Percentiles rank a stretch among this genome's conserved stretches.
These are phyloP conservation scores for Abrostola tripartita DNA, from an alignment of 2,888 invertebrate species.

Conservation along the genomic window DNA sequence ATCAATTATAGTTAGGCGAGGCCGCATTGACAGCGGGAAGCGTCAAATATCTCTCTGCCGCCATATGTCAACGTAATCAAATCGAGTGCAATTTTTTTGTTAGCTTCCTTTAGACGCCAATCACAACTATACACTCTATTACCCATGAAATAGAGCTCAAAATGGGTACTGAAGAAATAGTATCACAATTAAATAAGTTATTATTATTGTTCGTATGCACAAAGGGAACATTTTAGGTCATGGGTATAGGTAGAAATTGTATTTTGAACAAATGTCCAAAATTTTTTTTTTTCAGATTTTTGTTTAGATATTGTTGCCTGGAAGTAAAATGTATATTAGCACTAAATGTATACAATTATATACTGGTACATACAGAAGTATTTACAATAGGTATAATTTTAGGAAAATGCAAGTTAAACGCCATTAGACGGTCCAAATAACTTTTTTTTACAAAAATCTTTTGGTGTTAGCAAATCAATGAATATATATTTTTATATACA, in stretches of 20 bases:
- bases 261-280: too few species aligned
- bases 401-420: conserved; percentile 43
- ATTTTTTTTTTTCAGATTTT: too few species aligned
- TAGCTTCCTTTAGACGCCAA: conserved; percentile 6
- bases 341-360: conserved; percentile 32
- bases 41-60: background rate
- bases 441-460: conserved; percentile 47
- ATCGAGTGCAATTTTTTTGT: conserved; percentile 57
- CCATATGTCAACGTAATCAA: conserved; percentile 38
- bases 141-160: conserved; percentile 4
- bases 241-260: too few species aligned
- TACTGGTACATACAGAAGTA: conserved; percentile 36
- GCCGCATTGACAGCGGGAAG: conserved; percentile 3
- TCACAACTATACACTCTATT: conserved; percentile 19
- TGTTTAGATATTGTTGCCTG: background rate
- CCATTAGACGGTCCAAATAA: conserved; percentile 45
- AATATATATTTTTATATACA: background rate
- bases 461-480: conserved; percentile 10
- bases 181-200: too few species aligned
- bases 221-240: too few species aligned
- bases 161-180: conserved; percentile 1
- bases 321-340: conserved; percentile 10
- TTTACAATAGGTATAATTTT: conserved; percentile 51
- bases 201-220: too few species aligned
- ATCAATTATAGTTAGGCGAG: conserved; percentile 2